Evolutionary conservation across 1,140 invertebrate genomes (phyloP).

Genomic region (Cydia strobilella): DNA sequence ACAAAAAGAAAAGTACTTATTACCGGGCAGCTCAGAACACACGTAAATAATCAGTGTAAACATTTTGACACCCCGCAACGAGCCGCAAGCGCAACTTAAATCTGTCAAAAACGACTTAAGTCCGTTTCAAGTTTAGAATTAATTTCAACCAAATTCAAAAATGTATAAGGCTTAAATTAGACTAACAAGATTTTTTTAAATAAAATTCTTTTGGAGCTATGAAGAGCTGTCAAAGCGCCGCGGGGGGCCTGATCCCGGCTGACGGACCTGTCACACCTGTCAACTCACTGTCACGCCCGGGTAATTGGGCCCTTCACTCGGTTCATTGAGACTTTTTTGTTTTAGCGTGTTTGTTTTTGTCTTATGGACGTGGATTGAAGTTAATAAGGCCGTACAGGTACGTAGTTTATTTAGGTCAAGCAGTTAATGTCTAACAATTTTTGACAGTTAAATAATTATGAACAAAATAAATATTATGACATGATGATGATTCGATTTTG

Average conservation of each 20-base stretch:
- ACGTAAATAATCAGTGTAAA: constrained; percentile 16
- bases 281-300: constrained; percentile 40
- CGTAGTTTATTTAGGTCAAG: too few relatives aligned
- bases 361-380: background rate
- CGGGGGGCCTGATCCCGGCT: constrained; percentile 29
- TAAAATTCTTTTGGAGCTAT: background rate
- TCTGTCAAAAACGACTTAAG: background rate
- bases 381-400: background rate
- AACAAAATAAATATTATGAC: too few relatives aligned
- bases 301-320: constrained; percentile 31
- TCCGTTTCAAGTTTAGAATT: background rate
- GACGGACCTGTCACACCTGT: constrained; percentile 40
- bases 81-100: background rate
- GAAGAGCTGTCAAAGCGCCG: constrained; percentile 2
- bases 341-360: constrained; percentile 41
- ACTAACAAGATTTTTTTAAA: background rate
- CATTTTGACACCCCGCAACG: constrained; percentile 22
- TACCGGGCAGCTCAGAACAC: constrained; percentile 5
- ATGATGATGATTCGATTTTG: too few relatives aligned
- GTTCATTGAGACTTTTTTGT: constrained; percentile 37
- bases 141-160: background rate
- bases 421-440: too few relatives aligned
- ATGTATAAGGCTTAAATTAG: background rate
- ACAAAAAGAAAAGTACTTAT: background rate
- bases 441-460: too few relatives aligned